Percentiles rank a stretch among this genome's conserved stretches.
Evolutionary conservation across 2,113 vertebrate genomes (phyloP).

Genomic region (Gracilinanus agilis): DNA sequence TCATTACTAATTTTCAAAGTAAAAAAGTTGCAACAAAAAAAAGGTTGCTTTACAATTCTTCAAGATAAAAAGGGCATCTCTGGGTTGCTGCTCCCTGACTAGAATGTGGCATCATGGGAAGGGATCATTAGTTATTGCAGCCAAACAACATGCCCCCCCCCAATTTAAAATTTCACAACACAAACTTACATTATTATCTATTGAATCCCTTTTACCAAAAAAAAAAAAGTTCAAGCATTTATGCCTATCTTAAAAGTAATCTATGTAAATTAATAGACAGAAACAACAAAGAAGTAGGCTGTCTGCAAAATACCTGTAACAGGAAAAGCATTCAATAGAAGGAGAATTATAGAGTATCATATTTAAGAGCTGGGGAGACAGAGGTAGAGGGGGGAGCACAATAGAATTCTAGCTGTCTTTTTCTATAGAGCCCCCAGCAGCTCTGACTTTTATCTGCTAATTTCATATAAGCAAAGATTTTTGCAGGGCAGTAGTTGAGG

Average conservation of each 20-base stretch:
- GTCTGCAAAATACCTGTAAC: constrained; percentile 70
- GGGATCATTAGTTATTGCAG: constrained; percentile 29
- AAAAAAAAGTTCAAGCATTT: fast-evolving
- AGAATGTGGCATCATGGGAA: constrained; percentile 28
- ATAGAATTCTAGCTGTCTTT: neutral
- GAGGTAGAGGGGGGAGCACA: neutral
- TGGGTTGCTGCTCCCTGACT: constrained; percentile 49
- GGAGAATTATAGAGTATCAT: constrained; percentile 71
- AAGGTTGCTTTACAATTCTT: constrained; percentile 28
- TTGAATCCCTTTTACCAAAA: neutral
- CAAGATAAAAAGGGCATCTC: constrained; percentile 22
- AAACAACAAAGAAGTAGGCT: constrained; percentile 77
- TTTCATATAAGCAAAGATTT: neutral
- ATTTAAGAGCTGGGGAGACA: constrained; percentile 38
- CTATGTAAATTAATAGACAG: constrained; percentile 50
- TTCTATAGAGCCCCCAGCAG: constrained; percentile 73
- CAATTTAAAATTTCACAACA: neutral
- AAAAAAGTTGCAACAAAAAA: neutral
- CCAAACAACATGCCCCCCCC: constrained; percentile 29
- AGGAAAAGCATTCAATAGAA: constrained; percentile 77
- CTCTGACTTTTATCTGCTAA: neutral
- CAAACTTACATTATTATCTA: neutral
- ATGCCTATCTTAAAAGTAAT: constrained; percentile 60
- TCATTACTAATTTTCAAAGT: constrained; percentile 7
- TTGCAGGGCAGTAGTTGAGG: neutral